Percentiles rank a stretch among this genome's conserved stretches.
Evolutionary conservation across 2,797 vertebrate species (phyloP).

Genomic region (Coranthus polyacanthus): DNA sequence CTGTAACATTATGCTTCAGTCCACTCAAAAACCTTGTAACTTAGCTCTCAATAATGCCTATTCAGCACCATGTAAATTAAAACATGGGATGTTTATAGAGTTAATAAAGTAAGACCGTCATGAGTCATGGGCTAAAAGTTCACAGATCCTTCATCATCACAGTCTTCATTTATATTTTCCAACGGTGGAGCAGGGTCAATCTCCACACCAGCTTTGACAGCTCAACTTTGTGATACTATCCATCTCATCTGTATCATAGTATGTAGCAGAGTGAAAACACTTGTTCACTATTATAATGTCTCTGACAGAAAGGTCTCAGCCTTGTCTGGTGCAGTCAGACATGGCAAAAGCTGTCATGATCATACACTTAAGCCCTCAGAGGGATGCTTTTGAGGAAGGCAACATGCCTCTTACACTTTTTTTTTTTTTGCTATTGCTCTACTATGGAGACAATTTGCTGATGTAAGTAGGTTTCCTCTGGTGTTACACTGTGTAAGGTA

Average conservation of each 20-base stretch:
- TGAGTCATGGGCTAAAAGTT: conserved; percentile 34
- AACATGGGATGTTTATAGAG: conserved; percentile 42
- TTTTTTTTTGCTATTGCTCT: conserved; percentile 30
- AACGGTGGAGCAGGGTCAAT: conserved; percentile 31
- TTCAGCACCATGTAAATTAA: conserved; percentile 54
- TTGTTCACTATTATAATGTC: conserved; percentile 28
- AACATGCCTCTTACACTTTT: conserved; percentile 17
- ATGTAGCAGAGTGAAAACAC: conserved; percentile 42
- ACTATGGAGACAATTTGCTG: conserved; percentile 34
- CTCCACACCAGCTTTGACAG: conserved; percentile 35
- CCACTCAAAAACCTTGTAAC: conserved; percentile 53
- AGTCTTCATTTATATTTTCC: conserved; percentile 39
- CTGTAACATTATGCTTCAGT: conserved; percentile 61
- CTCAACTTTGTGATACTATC: not conserved
- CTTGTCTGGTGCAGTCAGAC: conserved; percentile 15
- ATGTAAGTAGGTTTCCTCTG: conserved; percentile 48
- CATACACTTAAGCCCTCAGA: conserved; percentile 17
- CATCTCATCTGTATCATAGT: conserved; percentile 58
- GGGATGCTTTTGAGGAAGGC: conserved; percentile 21
- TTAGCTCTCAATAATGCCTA: conserved; percentile 56
- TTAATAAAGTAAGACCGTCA: conserved; percentile 47
- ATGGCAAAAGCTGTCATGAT: conserved; percentile 21
- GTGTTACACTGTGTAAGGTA: conserved; percentile 39
- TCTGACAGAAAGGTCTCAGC: conserved; percentile 13
- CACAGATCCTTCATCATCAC: conserved; percentile 44